Percentiles rank a stretch among this genome's conserved stretches.
These are phyloP conservation scores for Acridotheres tristis DNA, from an alignment of 2,797 vertebrate species.

Conservation along the genomic window DNA sequence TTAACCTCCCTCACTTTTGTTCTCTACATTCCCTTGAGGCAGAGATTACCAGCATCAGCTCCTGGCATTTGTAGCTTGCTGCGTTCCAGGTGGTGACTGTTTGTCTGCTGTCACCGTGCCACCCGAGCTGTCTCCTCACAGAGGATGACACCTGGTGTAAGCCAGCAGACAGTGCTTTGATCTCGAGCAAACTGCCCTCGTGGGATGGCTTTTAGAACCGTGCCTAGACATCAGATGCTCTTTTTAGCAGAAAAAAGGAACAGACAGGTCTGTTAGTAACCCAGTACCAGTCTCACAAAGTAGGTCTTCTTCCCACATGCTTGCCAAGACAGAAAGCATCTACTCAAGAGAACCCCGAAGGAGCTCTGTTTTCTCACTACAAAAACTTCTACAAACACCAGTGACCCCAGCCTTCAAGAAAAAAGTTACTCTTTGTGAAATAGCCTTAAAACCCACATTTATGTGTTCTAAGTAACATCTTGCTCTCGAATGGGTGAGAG, in stretches of 20 bases:
- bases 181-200: neutral
- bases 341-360: neutral
- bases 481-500: neutral
- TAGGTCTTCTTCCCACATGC: neutral
- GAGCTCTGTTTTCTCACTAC: neutral
- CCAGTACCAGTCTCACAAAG: neutral
- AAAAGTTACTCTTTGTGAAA: neutral
- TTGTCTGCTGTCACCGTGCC: neutral
- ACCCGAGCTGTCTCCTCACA: neutral
- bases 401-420: neutral
- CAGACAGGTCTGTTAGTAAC: neutral
- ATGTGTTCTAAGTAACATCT: neutral
- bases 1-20: neutral
- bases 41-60: neutral
- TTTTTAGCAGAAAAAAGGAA: neutral
- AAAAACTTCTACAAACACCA: neutral
- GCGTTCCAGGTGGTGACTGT: accelerated
- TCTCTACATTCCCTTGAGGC: neutral
- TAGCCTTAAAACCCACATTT: neutral
- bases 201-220: neutral
- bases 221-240: neutral
- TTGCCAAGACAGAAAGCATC: neutral
- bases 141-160: neutral
- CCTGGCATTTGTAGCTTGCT: neutral
- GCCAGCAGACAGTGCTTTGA: neutral